Percentiles rank a stretch among this genome's conserved stretches.
Conservation (phyloP, 2,888 invertebrate genomes). For the Eupithecia exiguata region DNA sequence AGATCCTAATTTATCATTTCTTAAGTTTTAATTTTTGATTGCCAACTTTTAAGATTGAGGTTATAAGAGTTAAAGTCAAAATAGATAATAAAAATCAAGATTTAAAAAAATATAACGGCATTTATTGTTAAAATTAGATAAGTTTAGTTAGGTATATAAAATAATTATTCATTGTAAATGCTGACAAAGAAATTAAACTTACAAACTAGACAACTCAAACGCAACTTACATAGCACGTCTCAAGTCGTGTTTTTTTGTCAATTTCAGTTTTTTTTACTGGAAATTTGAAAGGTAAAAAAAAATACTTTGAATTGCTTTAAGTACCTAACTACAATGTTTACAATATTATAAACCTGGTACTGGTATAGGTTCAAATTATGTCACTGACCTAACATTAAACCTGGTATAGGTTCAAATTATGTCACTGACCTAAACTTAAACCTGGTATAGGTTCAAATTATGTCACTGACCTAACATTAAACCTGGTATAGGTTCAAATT, state of each 20-base stretch:
- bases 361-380: too few species aligned
- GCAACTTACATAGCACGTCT: too few species aligned
- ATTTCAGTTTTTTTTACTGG: too few species aligned
- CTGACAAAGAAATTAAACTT: neutral
- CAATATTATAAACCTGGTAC: too few species aligned
- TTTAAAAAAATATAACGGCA: neutral
- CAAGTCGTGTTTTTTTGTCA: too few species aligned
- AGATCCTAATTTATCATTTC: neutral
- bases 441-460: too few species aligned
- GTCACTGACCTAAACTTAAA: slow-evolving; percentile 7
- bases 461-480: slow-evolving; percentile 11
- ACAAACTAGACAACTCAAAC: neutral
- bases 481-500: too few species aligned
- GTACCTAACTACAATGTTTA: neutral
- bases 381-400: slow-evolving; percentile 12
- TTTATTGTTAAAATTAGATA: neutral
- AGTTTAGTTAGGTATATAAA: neutral
- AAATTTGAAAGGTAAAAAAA: neutral
- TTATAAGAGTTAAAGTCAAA: neutral
- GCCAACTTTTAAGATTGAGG: neutral
- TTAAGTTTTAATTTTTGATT: neutral
- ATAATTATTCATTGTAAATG: neutral
- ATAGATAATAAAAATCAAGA: neutral
- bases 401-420: too few species aligned
- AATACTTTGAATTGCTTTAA: neutral